Conservation (phyloP, 2,888 invertebrate species). For the Philhelius pedissequus region DNA sequence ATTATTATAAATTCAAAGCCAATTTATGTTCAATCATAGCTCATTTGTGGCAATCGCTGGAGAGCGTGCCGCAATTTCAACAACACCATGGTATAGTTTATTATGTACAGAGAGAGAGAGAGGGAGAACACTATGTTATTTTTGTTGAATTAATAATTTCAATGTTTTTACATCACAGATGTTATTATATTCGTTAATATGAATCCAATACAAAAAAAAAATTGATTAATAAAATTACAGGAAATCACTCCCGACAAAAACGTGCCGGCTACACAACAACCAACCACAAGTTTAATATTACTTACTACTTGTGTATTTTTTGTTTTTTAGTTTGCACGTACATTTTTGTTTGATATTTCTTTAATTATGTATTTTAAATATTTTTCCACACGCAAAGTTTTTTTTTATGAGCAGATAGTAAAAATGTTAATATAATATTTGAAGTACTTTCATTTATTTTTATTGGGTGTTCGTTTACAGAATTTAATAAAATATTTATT, state of each 20-base stretch:
- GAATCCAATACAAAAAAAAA: neutral
- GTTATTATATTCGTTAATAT: neutral
- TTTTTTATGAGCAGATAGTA: neutral
- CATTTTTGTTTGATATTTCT: neutral
- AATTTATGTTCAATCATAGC: constrained; percentile 42
- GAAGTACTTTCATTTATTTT: neutral
- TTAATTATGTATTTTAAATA: neutral
- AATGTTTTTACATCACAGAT: neutral
- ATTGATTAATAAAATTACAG: constrained; percentile 8
- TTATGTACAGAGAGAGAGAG: neutral
- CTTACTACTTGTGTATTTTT: neutral
- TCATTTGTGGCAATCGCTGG: constrained; percentile 42
- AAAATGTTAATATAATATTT: neutral
- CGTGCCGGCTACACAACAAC: too few species aligned
- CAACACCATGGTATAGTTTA: neutral
- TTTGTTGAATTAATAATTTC: constrained; percentile 23
- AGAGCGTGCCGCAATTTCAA: neutral
- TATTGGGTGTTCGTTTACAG: neutral
- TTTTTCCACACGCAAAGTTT: neutral
- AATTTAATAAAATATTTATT: constrained; percentile 2
- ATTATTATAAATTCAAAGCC: constrained; percentile 13
- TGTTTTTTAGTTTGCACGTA: neutral
- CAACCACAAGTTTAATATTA: neutral
- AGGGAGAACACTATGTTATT: too few species aligned
- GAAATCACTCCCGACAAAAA: neutral